Base-by-base conservation (phyloP, 2,797 vertebrate species). In the Macropus fuliginosus region DNA sequence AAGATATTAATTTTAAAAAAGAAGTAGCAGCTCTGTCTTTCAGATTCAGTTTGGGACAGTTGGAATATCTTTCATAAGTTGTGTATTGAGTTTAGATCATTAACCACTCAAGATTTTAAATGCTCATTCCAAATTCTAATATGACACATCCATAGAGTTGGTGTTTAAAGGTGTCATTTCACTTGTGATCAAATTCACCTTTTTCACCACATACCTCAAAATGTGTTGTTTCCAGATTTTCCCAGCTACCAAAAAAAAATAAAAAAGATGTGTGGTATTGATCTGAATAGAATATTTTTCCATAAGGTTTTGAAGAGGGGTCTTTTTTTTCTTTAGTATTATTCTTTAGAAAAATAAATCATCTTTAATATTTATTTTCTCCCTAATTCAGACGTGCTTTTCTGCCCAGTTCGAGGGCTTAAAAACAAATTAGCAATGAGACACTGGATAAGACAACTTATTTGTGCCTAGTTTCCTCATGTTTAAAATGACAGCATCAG, bases 131-230 rank as follows among this genome's bases (percentile, higher is more conserved):
- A 95, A 52, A 81, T 96, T 92, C 92, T 95, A 94, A 96, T 96
- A 95, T 96, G 97, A 96, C 96, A 97, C 92, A 93, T 97, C 97
- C 96, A 94, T 97, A 96, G 96, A 95, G 93, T 92, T 96, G 93
- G 96, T 97, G 87, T 97, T 93, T 96, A 96, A 98, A 98, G 93
- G 62, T 97, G 95, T 97, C 96, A 94, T 97, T 97, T 97, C 5
- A 0, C 95, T 97, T 97, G 96, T 95, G 96, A 96, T 95, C 89
- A 94, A 95, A 92, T 24, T 87, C 1, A 8, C 40, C 95, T 92
- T 92, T 95, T 96, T 91, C 81, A 92, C 89, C 74, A 54, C 94
- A 97, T 93, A 97, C 91, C 96, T 92, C 91, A 91, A 40, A 96
- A 94, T 93, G 90, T 91, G 87, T 90, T 95, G 94, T 95, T 97